Evolutionary conservation across 2,113 vertebrate genomes (phyloP).

Genomic region (Oxygymnocypris stewartii): DNA sequence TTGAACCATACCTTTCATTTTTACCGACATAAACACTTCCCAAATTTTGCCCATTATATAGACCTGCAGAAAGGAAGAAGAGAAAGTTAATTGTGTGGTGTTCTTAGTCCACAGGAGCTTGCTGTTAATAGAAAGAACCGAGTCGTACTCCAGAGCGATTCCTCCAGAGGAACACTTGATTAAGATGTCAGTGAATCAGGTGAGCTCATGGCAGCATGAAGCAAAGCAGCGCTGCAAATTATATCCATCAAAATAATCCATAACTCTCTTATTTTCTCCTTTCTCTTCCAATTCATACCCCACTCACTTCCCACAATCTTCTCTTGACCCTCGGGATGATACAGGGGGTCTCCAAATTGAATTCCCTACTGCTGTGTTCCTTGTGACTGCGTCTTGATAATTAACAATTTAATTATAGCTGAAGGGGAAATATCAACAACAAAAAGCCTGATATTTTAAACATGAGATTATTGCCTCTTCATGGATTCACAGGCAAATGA

Average conservation of each 20-base stretch:
- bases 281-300: not conserved
- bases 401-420: constrained; percentile 78
- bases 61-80: not conserved
- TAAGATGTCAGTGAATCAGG: constrained; percentile 51
- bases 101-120: not conserved
- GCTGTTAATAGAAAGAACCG: constrained; percentile 18
- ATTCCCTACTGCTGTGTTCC: constrained; percentile 55
- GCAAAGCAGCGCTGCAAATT: not conserved
- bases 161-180: constrained; percentile 46
- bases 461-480: constrained; percentile 53
- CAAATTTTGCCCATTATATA: not conserved
- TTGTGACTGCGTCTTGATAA: constrained; percentile 67
- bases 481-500: constrained; percentile 48
- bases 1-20: not conserved
- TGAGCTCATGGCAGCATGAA: constrained; percentile 49
- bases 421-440: constrained; percentile 68
- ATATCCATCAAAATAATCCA: not conserved
- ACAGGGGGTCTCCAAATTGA: constrained; percentile 27
- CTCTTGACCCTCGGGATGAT: constrained; percentile 14
- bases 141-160: constrained; percentile 15
- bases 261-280: constrained; percentile 23
- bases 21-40: not conserved
- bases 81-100: constrained; percentile 18
- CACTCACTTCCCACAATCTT: constrained; percentile 16
- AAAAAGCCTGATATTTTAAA: constrained; percentile 73